These are phyloP conservation scores for Xenus cinereus DNA, from an alignment of 2,113 vertebrate genomes.

Conservation along the genomic window DNA sequence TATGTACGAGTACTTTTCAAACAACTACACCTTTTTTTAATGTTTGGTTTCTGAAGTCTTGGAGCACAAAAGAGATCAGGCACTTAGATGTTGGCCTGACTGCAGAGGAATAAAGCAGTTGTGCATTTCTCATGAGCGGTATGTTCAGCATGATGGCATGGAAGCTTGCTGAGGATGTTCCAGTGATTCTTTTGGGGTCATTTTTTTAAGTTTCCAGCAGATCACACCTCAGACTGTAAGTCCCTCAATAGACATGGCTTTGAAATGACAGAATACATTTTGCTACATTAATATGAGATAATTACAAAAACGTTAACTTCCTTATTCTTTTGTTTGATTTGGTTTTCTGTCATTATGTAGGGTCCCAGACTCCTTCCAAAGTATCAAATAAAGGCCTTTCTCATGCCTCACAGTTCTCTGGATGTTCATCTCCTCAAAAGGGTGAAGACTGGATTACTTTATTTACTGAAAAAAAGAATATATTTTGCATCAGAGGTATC, in stretches of 20 bases:
- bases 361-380: conserved; percentile 79
- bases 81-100: neutral
- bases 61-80: neutral
- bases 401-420: conserved; percentile 59
- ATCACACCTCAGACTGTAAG: neutral
- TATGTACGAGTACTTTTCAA: neutral
- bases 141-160: neutral
- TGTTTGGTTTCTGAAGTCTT: neutral
- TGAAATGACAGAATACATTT: neutral
- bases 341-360: conserved; percentile 50
- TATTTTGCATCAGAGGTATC: conserved; percentile 87
- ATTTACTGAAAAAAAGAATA: conserved; percentile 80
- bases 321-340: neutral
- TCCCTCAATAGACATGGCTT: neutral
- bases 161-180: neutral
- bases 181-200: neutral
- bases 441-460: conserved; percentile 80
- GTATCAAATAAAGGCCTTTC: conserved; percentile 81
- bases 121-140: neutral
- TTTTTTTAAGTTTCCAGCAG: neutral
- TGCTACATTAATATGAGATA: neutral
- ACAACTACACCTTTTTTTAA: neutral
- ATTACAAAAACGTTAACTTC: neutral
- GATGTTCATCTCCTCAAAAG: conserved; percentile 79
- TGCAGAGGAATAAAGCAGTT: neutral